Evolutionary conservation across 2,113 vertebrate species (phyloP).

Genomic region (Xenus cinereus): DNA sequence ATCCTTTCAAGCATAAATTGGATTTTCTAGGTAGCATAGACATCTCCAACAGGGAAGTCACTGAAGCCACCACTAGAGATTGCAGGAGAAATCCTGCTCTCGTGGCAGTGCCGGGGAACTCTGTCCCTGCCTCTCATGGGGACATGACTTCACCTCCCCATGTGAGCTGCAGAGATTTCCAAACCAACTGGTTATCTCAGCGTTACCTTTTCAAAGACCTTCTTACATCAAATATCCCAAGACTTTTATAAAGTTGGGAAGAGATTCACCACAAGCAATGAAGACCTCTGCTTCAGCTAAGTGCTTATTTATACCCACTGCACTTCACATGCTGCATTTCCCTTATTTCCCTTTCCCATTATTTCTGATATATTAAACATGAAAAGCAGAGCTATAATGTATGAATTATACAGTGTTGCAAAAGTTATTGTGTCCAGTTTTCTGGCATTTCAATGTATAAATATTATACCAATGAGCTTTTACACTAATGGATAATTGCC

Average conservation of each 20-base stretch:
- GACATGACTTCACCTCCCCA: background rate
- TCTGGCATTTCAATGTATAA: background rate
- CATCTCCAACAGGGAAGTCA: background rate
- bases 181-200: background rate
- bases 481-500: constrained; percentile 46
- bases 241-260: background rate
- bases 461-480: constrained; percentile 35
- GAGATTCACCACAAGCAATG: background rate
- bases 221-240: background rate
- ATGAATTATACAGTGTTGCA: background rate
- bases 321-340: background rate
- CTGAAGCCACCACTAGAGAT: background rate
- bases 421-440: background rate
- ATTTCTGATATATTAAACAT: constrained; percentile 7
- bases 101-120: background rate
- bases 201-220: background rate
- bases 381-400: background rate
- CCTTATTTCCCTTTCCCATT: background rate
- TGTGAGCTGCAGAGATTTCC: background rate
- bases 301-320: background rate
- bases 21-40: background rate
- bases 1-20: background rate
- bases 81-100: background rate
- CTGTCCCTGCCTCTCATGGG: background rate
- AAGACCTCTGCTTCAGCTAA: background rate